Evolutionary conservation across 2,888 invertebrate genomes (phyloP), one percentile per base, ranked within the genome.

Genomic region (Timandra comae): DNA sequence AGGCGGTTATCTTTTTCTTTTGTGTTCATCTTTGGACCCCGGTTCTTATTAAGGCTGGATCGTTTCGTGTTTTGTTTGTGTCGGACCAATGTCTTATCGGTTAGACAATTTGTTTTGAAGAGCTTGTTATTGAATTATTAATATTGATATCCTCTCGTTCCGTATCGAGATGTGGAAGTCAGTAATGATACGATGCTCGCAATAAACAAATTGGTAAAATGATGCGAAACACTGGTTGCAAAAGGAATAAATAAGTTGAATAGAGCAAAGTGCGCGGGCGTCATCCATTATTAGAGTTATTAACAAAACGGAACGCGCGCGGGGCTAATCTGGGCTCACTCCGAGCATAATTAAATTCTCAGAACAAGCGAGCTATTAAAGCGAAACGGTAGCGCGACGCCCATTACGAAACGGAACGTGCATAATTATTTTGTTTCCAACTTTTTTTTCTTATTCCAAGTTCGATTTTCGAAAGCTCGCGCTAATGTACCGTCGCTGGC

Each of bases 341-440:
- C 63, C 56, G 70, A 56, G 63, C 69, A 67, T 84, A 82, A 85
- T 84, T 82, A 85, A 82, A 81, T 82, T 82, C 84, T 74, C 75
- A 72, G 82, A 84, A 84, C 81, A 79, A 82, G 81, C 77, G 69
- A 69, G 77, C 78, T 80, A 78, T 79, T 81, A 84, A 79, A 80
- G 70, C 76, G 75, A 77, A 82, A 84, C 84, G 77, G 84, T 85
- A 85, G 82, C 82, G 69, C 77, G 74, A 76, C 74, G 71, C 76
- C 72, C 81, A 85, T 84, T 82, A 81, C 77, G 68, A 75, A 78
- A 82, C 77, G 76, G 80, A 82, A 82, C 82, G 82, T 82, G 78
- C 70, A 84, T 85, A 85, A 85, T 85, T 84, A 84, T 85, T 85
- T 85, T 77, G 82, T 84, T 82, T 79, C 78, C 78, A 73, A 6